phyloP scores from a whole-genome alignment of 1,140 invertebrate genomes.

The Ectropis grisescens region DNA sequence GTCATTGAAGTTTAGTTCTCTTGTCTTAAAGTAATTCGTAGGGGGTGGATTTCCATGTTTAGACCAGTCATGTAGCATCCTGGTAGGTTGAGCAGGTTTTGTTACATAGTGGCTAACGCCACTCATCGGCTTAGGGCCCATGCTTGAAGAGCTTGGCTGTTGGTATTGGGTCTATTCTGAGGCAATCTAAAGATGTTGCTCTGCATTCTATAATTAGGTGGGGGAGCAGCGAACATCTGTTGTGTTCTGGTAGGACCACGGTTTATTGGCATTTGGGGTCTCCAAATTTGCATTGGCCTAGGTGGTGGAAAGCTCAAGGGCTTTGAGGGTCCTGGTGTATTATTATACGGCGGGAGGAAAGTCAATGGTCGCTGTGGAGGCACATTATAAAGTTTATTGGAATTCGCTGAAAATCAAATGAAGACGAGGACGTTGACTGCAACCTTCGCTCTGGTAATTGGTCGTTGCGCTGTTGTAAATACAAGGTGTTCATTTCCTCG shows the following conservation, averaged over 20 bases:
- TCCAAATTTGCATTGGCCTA: no score
- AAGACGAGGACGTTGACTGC: no score
- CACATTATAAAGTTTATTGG: no score
- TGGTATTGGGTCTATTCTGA: slow-evolving; percentile 2
- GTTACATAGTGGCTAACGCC: slow-evolving; percentile 10
- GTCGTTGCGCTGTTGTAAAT: slow-evolving; percentile 10
- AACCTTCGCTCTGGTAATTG: no score
- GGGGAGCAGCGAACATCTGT: slow-evolving; percentile 14
- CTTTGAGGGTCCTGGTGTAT: slow-evolving; percentile 2
- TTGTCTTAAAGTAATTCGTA: slow-evolving; percentile 14
- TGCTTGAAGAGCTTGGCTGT: no score
- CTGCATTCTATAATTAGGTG: slow-evolving; percentile 12
- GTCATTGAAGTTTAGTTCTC: slow-evolving; percentile 13
- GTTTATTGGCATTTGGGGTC: no score
- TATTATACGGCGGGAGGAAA: no score
- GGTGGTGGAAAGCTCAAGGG: no score
- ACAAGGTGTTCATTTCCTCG: slow-evolving; percentile 7
- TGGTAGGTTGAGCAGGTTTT: slow-evolving; percentile 9
- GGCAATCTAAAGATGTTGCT: slow-evolving; percentile 12
- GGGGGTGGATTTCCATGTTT: slow-evolving; percentile 14
- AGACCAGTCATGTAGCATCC: slow-evolving; percentile 11
- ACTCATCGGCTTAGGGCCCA: slow-evolving; percentile 14
- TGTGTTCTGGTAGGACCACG: slow-evolving; percentile 8
- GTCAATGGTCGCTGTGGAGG: no score
- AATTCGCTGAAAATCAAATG: no score